A percentile compares a stretch with the other conserved stretches of the same genome.
Evolutionary conservation across 2,797 vertebrate genomes (phyloP).

Genomic region (Siniperca scherzeri): DNA sequence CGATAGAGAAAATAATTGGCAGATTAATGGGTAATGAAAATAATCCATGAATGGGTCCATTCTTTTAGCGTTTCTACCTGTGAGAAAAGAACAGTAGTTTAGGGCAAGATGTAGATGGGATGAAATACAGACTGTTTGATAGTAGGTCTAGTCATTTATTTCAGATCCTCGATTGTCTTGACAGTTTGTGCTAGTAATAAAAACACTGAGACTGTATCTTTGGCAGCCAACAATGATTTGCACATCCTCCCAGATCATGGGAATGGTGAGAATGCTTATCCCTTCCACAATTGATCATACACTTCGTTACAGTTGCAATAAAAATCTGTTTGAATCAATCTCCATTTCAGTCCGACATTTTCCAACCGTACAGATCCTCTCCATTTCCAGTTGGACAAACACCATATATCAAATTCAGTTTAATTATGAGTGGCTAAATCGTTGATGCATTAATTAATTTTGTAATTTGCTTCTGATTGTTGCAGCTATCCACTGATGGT

Average conservation of each 20-base stretch:
- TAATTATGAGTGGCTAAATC: slow-evolving; percentile 72
- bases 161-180: slow-evolving; percentile 43
- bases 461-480: slow-evolving; percentile 75
- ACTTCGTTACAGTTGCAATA: slow-evolving; percentile 48
- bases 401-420: slow-evolving; percentile 48
- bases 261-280: slow-evolving; percentile 40
- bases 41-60: background rate
- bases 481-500: slow-evolving; percentile 54
- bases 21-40: background rate
- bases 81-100: background rate
- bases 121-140: slow-evolving; percentile 64
- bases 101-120: slow-evolving; percentile 47
- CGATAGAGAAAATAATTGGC: background rate
- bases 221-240: slow-evolving; percentile 69
- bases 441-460: slow-evolving; percentile 76
- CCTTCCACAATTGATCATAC: slow-evolving; percentile 39
- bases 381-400: slow-evolving; percentile 51
- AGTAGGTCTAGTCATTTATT: slow-evolving; percentile 61
- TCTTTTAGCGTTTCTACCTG: background rate
- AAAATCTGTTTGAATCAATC: slow-evolving; percentile 49
- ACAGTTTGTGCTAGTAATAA: slow-evolving; percentile 69
- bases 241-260: slow-evolving; percentile 49
- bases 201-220: slow-evolving; percentile 64
- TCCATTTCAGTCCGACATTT: slow-evolving; percentile 49
- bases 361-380: slow-evolving; percentile 34